Evolutionary conservation across 2,888 invertebrate species (phyloP), one percentile per base, ranked within the genome.

Genomic region (Palloptera scutellata): DNA sequence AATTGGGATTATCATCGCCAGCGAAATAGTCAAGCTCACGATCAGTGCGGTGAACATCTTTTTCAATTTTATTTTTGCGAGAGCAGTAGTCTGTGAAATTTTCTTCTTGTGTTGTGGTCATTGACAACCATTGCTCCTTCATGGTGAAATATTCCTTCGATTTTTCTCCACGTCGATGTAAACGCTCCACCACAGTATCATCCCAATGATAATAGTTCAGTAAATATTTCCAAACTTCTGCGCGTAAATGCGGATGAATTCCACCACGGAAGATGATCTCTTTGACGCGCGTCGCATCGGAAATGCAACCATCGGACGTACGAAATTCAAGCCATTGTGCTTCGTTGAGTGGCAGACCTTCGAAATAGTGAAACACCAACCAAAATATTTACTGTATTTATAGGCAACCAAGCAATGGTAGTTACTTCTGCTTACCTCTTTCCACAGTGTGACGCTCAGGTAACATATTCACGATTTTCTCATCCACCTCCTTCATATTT

Each of bases 21-120:
- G 94, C 91, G 84, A 91, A 99, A 85, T 93, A 98, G 9, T 92
- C 90, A 77, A 95, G 91, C 0, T 93, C 92, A 74, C 98, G 88
- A 82, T 99, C 98, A 0, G 98, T 98, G 74, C 99, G 88, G 73
- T 94, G 95, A 0, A 99, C 98, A 85, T 99, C 99, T 85, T 99
- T 99, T 78, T 98, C 98, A 64, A 98, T 96, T 66, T 98, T 88
- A 80, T 92, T 95, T 86, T 97, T 97, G 74, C 95, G 88, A 77
- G 98, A 97, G 67, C 94, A 89, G 82, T 92, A 95, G 75, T 93
- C 92, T 1, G 93, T 88, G 84, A 98, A 98, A 73, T 94, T 90
- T 1, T 89, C 88, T 82, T 98, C 97, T 83, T 99, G 99, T 0
- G 89, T 90, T 15, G 89, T 88, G 0, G 92, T 91, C 86, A 99